Base-by-base conservation (phyloP, 1,140 invertebrate genomes). In the Stegodyphus mimosarum region DNA sequence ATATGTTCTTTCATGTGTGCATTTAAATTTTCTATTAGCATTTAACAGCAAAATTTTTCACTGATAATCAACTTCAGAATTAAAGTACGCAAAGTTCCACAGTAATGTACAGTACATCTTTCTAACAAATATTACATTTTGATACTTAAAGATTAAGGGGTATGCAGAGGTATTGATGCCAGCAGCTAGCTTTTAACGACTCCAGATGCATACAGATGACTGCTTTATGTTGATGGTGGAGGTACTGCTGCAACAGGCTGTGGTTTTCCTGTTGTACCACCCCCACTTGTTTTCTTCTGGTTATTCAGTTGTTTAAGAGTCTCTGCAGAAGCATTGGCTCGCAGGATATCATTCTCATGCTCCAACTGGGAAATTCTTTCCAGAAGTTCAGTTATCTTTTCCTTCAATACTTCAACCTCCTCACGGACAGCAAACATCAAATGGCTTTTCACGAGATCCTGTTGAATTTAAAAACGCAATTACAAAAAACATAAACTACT, bases 401-500 rank as follows among this genome's bases (percentile, higher is more conserved):
- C 96, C 91, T 98, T 98, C 17, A 99, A 92, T 60, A 98, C 96
- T 91, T 99, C 97, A 67, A 99, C 97, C 92, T 99, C 98, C 91
- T 99, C 97, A 81, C 97, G 94, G 88, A 99, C 97, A 87, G 97
- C 97, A 91, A 97, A 98, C 97, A 99, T 99, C 91, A 99, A 92
- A 93, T 99, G 98, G 91, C 95, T 98, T 92, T 99, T 99, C 87
- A 99, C 97, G 90, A 99, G 93, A 93, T 99, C 98, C 97, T 86
- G 49, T 15, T 53, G 48, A 53, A 75, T 48, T 60, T 63, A 75
- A 67, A 67, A 74, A 74, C 55, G 18, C 18, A 60, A 74, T 74
- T 55, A 33, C 33, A 77, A 15, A 33, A 33, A 33, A 33, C 1
- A 33, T 33, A 33, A 33, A 33, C 33, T 3, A 33, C 33, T 33